These are phyloP conservation scores for Nestor notabilis DNA, from an alignment of 2,113 vertebrate species.

Conservation along the genomic window DNA sequence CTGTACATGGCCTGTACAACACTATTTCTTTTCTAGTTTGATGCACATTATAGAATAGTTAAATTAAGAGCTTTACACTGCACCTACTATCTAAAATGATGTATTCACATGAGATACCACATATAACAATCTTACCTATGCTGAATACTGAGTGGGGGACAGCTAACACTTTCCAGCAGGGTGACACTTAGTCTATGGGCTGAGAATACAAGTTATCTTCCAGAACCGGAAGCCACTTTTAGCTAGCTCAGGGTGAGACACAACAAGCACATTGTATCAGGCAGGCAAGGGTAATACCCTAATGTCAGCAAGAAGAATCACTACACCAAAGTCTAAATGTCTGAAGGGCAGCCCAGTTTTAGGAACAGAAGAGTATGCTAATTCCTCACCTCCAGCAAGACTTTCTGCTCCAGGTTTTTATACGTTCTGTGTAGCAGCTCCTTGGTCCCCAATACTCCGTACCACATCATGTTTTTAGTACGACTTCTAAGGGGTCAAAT, in stretches of 20 bases:
- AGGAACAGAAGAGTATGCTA: not conserved
- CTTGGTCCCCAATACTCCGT: slow-evolving; percentile 91
- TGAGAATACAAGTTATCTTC: not conserved
- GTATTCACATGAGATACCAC: not conserved
- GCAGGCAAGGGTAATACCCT: not conserved
- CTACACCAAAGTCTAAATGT: not conserved
- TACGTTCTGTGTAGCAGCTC: slow-evolving; percentile 93
- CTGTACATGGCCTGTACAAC: not conserved
- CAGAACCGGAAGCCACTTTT: not conserved
- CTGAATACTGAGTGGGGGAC: not conserved
- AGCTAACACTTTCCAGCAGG: not conserved
- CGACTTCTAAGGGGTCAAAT: slow-evolving; percentile 80
- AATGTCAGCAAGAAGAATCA: not conserved
- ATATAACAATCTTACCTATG: not conserved
- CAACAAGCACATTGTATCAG: not conserved
- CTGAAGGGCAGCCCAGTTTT: not conserved
- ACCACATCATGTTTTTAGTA: slow-evolving; percentile 99
- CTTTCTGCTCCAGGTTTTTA: slow-evolving; percentile 92
- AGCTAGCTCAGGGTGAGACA: not conserved
- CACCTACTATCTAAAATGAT: not conserved
- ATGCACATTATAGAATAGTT: not conserved
- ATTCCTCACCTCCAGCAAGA: slow-evolving; percentile 88
- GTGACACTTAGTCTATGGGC: not conserved
- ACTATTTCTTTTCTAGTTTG: not conserved
- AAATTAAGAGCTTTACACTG: not conserved